A percentile compares a stretch with the other conserved stretches of the same genome.
Evolutionary conservation across 2,113 vertebrate genomes (phyloP).

Genomic region (Myotis brandtii): DNA sequence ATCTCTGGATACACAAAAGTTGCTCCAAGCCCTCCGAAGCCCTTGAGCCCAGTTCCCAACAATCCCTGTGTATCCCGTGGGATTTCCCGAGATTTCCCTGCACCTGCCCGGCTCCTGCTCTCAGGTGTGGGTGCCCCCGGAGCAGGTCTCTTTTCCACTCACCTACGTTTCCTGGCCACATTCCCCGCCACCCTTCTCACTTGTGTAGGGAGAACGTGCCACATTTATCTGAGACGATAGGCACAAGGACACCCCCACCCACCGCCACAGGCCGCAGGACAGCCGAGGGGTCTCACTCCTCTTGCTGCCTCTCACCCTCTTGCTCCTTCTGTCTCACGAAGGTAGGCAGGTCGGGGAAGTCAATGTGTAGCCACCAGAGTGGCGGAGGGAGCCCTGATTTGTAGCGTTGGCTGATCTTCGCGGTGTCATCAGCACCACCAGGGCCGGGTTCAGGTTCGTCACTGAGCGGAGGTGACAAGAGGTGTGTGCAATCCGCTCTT

Average conservation of each 20-base stretch:
- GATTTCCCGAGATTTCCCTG: neutral
- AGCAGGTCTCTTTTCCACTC: neutral
- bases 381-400: neutral
- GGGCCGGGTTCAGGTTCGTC: accelerated
- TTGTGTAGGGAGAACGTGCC: neutral
- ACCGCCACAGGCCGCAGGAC: accelerated
- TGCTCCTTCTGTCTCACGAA: neutral
- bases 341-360: neutral
- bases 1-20: neutral
- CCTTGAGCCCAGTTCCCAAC: accelerated
- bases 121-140: too few relatives aligned
- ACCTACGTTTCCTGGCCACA: neutral
- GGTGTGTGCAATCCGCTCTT: accelerated
- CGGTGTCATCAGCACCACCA: neutral
- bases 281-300: too few relatives aligned
- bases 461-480: accelerated
- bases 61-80: accelerated
- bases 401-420: neutral
- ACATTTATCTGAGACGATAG: neutral
- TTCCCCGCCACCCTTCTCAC: neutral
- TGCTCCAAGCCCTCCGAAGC: neutral
- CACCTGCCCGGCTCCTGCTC: too few relatives aligned
- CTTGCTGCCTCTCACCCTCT: neutral
- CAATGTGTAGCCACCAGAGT: neutral
- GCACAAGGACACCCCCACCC: neutral